These are phyloP conservation scores for Achatina immaculata DNA, from an alignment of 1,140 invertebrate genomes.

Conservation along the genomic window DNA sequence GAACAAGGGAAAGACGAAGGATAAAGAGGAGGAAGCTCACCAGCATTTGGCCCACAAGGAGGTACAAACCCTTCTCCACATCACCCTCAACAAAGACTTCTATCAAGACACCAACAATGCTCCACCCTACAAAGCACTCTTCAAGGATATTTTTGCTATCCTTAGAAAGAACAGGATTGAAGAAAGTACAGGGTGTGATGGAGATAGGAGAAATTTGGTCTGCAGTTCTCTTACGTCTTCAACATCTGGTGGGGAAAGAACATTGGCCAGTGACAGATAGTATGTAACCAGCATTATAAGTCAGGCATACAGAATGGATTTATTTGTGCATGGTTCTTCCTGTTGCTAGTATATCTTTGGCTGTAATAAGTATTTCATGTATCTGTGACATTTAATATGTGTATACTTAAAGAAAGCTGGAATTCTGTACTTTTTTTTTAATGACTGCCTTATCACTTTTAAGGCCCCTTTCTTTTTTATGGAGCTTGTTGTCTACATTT, in stretches of 20 bases:
- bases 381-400: too few species aligned
- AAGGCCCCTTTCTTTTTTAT: too few species aligned
- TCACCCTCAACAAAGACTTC: conserved; percentile 46
- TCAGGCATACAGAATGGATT: not conserved
- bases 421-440: too few species aligned
- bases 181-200: conserved; percentile 58
- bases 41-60: conserved; percentile 60
- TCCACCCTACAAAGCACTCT: conserved; percentile 89
- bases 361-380: too few species aligned
- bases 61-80: conserved; percentile 61
- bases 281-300: too few species aligned
- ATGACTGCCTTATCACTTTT: too few species aligned
- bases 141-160: conserved; percentile 91
- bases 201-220: conserved; percentile 30
- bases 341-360: too few species aligned
- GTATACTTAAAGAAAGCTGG: too few species aligned
- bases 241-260: not conserved
- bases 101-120: conserved; percentile 71
- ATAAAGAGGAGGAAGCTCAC: conserved; percentile 47
- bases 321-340: not conserved
- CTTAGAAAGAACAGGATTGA: conserved; percentile 72
- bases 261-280: conserved; percentile 12
- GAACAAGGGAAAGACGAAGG: conserved; percentile 18
- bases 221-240: conserved; percentile 19
- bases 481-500: too few species aligned